phyloP scores from a whole-genome alignment of 2,888 invertebrate species.

The Bursaphelenchus okinawaensis region DNA sequence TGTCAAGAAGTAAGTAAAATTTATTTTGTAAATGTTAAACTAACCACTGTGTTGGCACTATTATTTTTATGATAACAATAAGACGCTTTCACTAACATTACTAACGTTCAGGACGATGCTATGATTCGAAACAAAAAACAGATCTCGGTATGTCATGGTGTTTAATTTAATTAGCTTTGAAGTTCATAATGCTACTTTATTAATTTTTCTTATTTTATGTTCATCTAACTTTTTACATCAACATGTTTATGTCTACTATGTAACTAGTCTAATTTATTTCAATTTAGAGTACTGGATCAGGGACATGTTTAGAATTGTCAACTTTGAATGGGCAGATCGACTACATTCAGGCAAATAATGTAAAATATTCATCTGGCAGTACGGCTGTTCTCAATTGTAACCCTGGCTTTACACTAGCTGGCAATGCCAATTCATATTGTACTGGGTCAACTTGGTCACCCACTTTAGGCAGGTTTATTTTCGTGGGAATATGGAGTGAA shows the following conservation, averaged over 20 bases:
- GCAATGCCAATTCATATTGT: conserved; percentile 29
- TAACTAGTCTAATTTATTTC: no score
- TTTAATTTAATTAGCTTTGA: no score
- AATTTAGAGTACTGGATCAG: conserved; percentile 14
- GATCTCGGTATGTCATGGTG: neutral
- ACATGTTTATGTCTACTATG: no score
- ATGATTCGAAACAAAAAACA: neutral
- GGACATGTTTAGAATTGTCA: conserved; percentile 4
- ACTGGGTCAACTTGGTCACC: conserved; percentile 37
- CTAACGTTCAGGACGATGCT: neutral
- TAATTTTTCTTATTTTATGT: no score
- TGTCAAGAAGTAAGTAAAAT: conserved; percentile 24
- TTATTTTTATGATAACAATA: no score
- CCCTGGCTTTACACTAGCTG: conserved; percentile 28
- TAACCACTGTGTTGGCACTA: no score
- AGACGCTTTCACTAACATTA: no score
- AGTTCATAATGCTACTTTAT: no score
- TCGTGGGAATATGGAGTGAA: neutral
- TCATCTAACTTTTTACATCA: no score
- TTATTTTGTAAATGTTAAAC: no score
- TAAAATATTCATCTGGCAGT: conserved; percentile 30
- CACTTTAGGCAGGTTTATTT: conserved; percentile 19
- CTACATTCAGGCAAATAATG: conserved; percentile 13
- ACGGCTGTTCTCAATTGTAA: conserved; percentile 37
- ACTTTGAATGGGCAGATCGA: conserved; percentile 16